Evolutionary conservation across 2,113 vertebrate genomes (phyloP), one percentile per base, ranked within the genome.

Genomic region (Syrrhaptes paradoxus): DNA sequence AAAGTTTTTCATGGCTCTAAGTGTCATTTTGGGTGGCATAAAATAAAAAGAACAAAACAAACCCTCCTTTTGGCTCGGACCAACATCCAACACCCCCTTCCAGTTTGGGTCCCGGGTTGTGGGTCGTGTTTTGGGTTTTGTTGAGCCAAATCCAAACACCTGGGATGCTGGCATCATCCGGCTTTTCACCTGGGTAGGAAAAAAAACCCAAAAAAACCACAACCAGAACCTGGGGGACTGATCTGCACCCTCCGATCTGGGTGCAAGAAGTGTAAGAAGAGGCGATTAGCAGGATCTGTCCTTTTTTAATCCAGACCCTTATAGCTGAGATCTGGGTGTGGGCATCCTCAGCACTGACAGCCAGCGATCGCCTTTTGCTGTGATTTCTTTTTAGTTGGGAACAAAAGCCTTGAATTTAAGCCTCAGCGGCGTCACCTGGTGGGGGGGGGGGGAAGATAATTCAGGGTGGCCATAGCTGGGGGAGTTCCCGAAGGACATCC

Each of bases 31-130:
- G 88, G 84, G 79, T 73, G 75, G 71, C 17, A 13, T 73, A 38
- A 88, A 88, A 48, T 52, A 75, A 87, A 93, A 93, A 80, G 45
- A 81, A 77, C 84, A n/a, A 25, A 59, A 17, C 45, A 73, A 93
- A 85, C 7, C 43, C 59, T 82, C 36, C 1, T 26, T 73, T 73
- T 72, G 79, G 84, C 88, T 71, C 79, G 36, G 61, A n/a, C 36
- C 59, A 61, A 63, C 72, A 19, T 3, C 84, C 75, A 48, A 9
- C 48, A 36, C 54, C 75, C 46, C 2, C 1, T 49, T 51, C 67
- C 54, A 7, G 41, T 38, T 46, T 13, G 22, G 22, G 6, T 90
- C 55, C 51, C 1, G 1, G 28, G 15, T 15, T 41, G 36, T 5
- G 21, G 82, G 45, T 84, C 72, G 9, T 7, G 1, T 49, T 74